These are phyloP conservation scores for Sceliomorpha sp. DNA, from an alignment of 2,888 invertebrate species.

Conservation along the genomic window DNA sequence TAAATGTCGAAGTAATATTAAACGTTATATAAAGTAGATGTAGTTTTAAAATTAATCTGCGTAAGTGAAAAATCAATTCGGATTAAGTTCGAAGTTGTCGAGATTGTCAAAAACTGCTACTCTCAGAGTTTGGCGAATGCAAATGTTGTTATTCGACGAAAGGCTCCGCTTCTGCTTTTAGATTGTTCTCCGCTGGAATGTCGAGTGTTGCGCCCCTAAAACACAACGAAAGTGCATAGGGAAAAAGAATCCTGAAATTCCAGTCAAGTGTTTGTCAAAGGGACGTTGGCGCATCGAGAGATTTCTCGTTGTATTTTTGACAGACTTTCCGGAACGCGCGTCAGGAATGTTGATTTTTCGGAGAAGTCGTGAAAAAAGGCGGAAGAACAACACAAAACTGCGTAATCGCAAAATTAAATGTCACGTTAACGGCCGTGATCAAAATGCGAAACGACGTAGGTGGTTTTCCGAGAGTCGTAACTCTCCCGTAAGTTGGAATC, in stretches of 20 bases:
- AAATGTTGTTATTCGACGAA: conserved; percentile 34
- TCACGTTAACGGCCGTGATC: not conserved
- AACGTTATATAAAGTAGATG: too few relatives aligned
- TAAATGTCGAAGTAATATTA: too few relatives aligned
- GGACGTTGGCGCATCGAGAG: not conserved
- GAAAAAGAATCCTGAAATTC: conserved; percentile 19
- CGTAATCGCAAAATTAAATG: conserved; percentile 4
- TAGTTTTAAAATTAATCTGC: too few relatives aligned
- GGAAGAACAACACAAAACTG: not conserved
- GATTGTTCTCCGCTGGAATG: conserved; percentile 13
- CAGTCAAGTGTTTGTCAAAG: conserved; percentile 10
- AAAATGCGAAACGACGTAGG: not conserved
- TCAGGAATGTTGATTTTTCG: not conserved
- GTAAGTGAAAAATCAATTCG: too few relatives aligned
- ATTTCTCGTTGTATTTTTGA: too few relatives aligned
- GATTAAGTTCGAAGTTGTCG: too few relatives aligned
- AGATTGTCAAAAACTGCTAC: conserved; percentile 21
- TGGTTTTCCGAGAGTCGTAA: too few relatives aligned
- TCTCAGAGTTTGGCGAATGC: conserved; percentile 26
- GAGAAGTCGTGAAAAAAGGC: conserved; percentile 2
- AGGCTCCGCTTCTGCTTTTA: conserved; percentile 29
- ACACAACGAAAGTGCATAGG: conserved; percentile 3
- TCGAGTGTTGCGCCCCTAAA: conserved; percentile 11
- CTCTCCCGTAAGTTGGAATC: too few relatives aligned
- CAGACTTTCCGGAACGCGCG: too few relatives aligned